Evolutionary conservation across 1,140 invertebrate species (phyloP).

Genomic region (Drosophila saltans): DNA sequence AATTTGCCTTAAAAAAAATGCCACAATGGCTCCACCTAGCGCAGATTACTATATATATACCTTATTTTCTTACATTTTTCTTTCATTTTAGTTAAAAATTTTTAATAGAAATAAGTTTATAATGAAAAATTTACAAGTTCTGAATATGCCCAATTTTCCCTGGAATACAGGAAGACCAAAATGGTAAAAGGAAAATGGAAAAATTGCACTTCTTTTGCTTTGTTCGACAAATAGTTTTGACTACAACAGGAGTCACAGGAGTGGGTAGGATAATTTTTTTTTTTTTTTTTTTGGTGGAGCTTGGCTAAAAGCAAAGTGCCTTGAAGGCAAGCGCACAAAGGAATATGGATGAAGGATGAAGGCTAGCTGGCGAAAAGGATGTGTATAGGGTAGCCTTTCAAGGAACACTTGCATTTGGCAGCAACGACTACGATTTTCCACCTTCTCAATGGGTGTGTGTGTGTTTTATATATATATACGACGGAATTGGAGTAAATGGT

Average conservation of each 20-base stretch:
- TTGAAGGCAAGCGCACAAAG: not conserved
- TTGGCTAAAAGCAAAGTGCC: not conserved
- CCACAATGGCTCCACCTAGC: too few species aligned
- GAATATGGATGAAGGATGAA: not conserved
- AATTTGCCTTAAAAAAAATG: too few species aligned
- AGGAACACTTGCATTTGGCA: not conserved
- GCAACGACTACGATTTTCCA: not conserved
- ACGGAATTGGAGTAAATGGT: too few species aligned
- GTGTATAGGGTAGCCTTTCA: not conserved
- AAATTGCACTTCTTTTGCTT: not conserved
- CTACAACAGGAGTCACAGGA: not conserved
- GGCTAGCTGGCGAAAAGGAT: not conserved
- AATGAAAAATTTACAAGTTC: too few species aligned
- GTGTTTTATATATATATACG: not conserved
- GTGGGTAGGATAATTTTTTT: not conserved
- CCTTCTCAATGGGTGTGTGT: not conserved
- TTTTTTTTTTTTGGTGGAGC: not conserved
- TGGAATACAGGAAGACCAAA: too few species aligned
- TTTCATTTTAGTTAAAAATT: too few species aligned
- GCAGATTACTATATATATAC: too few species aligned
- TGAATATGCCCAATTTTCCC: too few species aligned
- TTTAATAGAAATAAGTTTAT: too few species aligned
- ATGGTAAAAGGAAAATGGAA: too few species aligned
- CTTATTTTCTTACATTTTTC: too few species aligned
- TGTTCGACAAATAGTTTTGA: conserved; percentile 9